Evolutionary conservation across 2,888 invertebrate genomes (phyloP).

Genomic region (Ochropacha duplaris): DNA sequence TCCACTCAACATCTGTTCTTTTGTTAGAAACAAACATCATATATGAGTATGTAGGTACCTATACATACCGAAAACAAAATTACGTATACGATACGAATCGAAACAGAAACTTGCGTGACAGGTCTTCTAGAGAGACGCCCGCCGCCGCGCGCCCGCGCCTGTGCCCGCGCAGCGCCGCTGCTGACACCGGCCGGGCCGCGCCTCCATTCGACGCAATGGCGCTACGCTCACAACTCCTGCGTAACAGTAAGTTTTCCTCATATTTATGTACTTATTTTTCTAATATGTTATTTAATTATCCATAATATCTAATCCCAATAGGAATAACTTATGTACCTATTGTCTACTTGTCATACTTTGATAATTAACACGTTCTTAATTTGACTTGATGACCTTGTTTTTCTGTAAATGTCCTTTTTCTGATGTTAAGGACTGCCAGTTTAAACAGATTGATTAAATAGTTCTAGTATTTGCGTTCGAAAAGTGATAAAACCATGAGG

Average conservation of each 20-base stretch:
- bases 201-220: conserved; percentile 74
- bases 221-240: conserved; percentile 72
- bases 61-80: conserved; percentile 36
- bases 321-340: not conserved
- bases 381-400: conserved; percentile 4
- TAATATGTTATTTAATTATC: conserved; percentile 3
- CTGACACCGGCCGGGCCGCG: conserved; percentile 38
- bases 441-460: not conserved
- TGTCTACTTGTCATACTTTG: not conserved
- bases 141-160: conserved; percentile 22
- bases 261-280: conserved; percentile 8
- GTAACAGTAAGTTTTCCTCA: conserved; percentile 58
- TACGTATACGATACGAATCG: conserved; percentile 20
- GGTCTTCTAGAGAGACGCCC: conserved; percentile 49
- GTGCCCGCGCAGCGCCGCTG: conserved; percentile 16
- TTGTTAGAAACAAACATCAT: not conserved
- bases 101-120: conserved; percentile 67
- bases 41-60: not conserved
- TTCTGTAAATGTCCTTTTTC: conserved; percentile 1
- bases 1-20: not conserved
- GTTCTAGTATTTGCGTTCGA: not conserved
- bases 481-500: not conserved
- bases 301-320: not conserved
- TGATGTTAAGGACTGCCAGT: not conserved
- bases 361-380: not conserved